A percentile compares a stretch with the other conserved stretches of the same genome.
phyloP scores from a whole-genome alignment of 2,797 vertebrate genomes.

The Anguilla marmorata region DNA sequence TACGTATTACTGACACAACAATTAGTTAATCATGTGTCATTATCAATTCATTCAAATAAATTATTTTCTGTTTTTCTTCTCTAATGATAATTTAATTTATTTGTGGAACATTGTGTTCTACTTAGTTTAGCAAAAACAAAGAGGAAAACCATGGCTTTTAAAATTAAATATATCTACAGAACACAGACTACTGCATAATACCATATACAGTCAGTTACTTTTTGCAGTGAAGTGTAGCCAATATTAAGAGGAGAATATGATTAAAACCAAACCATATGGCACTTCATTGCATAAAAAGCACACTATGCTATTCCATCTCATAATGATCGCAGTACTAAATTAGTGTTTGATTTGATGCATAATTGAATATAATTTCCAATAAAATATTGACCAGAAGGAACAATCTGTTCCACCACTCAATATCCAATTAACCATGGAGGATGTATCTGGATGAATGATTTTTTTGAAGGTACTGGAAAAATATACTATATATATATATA shows the following conservation, averaged over 20 bases:
- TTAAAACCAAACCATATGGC: not conserved
- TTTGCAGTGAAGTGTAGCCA: not conserved
- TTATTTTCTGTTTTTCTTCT: not conserved
- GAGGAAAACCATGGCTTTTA: not conserved
- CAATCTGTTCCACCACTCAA: not conserved
- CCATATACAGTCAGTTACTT: not conserved
- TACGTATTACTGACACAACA: not conserved
- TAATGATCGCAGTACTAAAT: not conserved
- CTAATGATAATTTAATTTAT: not conserved
- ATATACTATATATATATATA: not conserved
- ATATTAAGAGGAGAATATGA: not conserved
- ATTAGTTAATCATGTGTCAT: not conserved
- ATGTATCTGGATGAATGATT: not conserved
- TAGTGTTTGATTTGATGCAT: not conserved
- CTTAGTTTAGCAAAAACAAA: not conserved
- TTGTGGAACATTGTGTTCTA: not conserved
- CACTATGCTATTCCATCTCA: not conserved
- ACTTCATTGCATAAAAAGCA: not conserved
- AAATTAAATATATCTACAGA: not conserved
- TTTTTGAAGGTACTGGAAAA: not conserved
- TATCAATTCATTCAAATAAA: not conserved
- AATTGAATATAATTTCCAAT: not conserved
- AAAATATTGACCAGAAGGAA: not conserved
- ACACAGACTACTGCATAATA: not conserved
- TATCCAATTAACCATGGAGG: not conserved